Evolutionary conservation across 2,888 invertebrate species (phyloP), one percentile per base, ranked within the genome.

Genomic region (Polyploca ridens): DNA sequence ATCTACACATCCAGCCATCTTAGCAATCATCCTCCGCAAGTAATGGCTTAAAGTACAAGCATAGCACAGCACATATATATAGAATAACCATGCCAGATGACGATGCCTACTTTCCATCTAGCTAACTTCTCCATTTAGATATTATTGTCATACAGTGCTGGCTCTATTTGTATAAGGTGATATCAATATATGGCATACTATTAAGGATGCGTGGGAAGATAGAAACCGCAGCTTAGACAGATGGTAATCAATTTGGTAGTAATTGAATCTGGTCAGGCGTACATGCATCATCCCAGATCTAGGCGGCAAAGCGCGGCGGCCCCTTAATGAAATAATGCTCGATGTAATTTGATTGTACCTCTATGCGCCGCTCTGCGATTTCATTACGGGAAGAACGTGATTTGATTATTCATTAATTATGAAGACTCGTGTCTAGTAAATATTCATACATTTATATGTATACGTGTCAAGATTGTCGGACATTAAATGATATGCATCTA

Each of bases 201-300:
- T 67, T 64, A 67, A 68, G 69, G 64, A 69, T 62, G 71, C 69
- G 71, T 77, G 73, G 72, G 78, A 80, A 83, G 79, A 84, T 77
- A 74, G 75, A 84, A 79, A 77, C 80, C 81, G 73, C 75, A 78
- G 85, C 83, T 86, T 84, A 88, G 85, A 78, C 85, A 82, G 84
- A 85, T 81, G 77, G 85, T 87, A 90, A 91, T 91, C 88, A 88
- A 90, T 90, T 90, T 78, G 75, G 77, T 79, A 82, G 86, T 91
- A 90, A 93, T 92, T 91, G 90, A 90, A 92, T 90, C 86, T 84
- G 85, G 85, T 82, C 83, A 83, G 77, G 81, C 87, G 85, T 82
- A 81, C 75, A 77, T 81, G 79, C 85, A 86, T 86, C 83, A 86
- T 87, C 83, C 81, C 77, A 78, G 77, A 78, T 77, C 80, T 77